These are phyloP conservation scores for Rhinoderma darwinii DNA, from an alignment of 2,113 vertebrate species.

Conservation along the genomic window DNA sequence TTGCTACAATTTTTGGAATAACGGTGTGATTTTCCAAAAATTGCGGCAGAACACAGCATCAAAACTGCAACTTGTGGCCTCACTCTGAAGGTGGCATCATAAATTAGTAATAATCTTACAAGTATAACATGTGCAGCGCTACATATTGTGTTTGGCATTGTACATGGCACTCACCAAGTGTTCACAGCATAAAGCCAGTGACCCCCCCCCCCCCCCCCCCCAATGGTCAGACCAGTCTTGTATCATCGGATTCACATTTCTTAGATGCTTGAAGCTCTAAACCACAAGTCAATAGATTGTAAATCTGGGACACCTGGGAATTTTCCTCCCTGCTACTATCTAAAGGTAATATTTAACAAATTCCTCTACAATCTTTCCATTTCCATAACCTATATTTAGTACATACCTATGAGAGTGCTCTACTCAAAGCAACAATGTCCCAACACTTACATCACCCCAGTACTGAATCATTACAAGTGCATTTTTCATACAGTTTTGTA, in stretches of 20 bases:
- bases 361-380: not conserved
- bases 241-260: not conserved
- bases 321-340: not conserved
- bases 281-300: conserved; percentile 32
- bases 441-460: not conserved
- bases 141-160: no score
- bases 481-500: not conserved
- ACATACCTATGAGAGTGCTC: not conserved
- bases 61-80: no score
- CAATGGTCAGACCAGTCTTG: not conserved
- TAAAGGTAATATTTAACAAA: conserved; percentile 4
- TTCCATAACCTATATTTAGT: conserved; percentile 5
- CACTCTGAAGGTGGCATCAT: not conserved
- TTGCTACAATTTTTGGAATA: no score
- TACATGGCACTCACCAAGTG: no score
- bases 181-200: not conserved
- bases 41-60: no score
- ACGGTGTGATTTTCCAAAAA: no score
- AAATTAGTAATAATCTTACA: not conserved
- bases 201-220: not conserved
- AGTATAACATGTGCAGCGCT: not conserved
- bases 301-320: conserved; percentile 42
- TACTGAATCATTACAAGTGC: not conserved
- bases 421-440: not conserved
- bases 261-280: not conserved